phyloP scores from a whole-genome alignment of 2,888 invertebrate genomes.

The Andrena minutula region DNA sequence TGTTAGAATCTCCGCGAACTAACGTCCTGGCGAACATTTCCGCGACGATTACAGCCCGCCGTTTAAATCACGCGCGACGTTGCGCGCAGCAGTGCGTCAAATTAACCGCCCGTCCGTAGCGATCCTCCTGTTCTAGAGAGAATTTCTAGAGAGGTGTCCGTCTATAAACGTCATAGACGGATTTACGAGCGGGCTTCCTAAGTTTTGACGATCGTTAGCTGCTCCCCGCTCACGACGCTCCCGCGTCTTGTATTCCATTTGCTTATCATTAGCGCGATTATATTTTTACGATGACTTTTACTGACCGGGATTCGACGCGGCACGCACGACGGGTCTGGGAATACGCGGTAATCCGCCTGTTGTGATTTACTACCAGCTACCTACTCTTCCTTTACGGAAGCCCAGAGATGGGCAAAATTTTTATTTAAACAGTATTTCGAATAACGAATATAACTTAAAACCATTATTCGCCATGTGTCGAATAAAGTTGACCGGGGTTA shows the following conservation, averaged over 20 bases:
- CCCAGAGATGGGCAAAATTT: too few relatives aligned
- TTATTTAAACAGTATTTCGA: too few relatives aligned
- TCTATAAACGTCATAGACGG: constrained; percentile 82
- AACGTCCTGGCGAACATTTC: constrained; percentile 26
- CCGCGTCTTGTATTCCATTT: constrained; percentile 64
- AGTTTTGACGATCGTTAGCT: constrained; percentile 75
- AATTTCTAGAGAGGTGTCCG: constrained; percentile 77
- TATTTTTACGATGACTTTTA: constrained; percentile 69
- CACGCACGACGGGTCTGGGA: not conserved
- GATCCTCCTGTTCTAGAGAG: constrained; percentile 71
- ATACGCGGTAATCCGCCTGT: constrained; percentile 15
- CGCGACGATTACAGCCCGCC: constrained; percentile 42
- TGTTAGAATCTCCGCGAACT: not conserved
- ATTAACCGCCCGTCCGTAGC: constrained; percentile 49
- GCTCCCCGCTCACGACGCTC: constrained; percentile 48
- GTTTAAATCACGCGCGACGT: constrained; percentile 51
- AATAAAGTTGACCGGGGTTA: not conserved
- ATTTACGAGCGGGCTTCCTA: constrained; percentile 83
- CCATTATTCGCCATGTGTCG: too few relatives aligned
- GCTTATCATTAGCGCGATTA: constrained; percentile 71
- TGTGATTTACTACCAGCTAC: constrained; percentile 58
- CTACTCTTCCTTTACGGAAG: constrained; percentile 34
- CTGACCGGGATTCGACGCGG: constrained; percentile 47
- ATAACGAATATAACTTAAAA: too few relatives aligned
- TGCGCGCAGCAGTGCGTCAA: constrained; percentile 14